Conservation (phyloP, 37 sponge, comb jelly and placozoan genomes). For the Theonella swinhoei region DNA sequence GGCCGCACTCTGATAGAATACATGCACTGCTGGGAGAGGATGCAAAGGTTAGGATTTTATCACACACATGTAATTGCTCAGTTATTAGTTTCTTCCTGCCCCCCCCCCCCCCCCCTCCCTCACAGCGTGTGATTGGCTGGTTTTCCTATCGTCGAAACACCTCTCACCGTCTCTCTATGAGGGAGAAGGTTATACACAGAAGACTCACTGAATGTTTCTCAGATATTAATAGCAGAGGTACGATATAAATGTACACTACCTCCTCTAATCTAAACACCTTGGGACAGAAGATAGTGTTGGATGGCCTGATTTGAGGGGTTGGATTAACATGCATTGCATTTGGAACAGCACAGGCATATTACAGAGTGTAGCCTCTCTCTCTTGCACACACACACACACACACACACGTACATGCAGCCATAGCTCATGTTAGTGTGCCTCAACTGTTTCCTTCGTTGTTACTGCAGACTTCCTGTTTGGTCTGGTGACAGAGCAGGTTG, state of each 20-base stretch:
- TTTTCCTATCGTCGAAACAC: conserved; percentile 76
- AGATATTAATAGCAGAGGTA: background rate
- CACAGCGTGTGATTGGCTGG: conserved; percentile 77
- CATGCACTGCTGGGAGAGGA: conserved; percentile 12
- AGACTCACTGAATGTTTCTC: conserved; percentile 11
- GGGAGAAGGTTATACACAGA: conserved; percentile 64
- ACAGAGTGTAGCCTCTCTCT: background rate
- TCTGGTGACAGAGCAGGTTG: conserved; percentile 46
- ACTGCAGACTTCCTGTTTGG: conserved; percentile 47
- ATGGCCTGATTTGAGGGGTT: too few species aligned
- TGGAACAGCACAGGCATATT: too few species aligned
- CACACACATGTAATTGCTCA: too few species aligned
- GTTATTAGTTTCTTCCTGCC: background rate
- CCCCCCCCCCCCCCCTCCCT: background rate
- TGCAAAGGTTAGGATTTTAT: conserved; percentile 15
- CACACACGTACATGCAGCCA: background rate
- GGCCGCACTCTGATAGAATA: conserved; percentile 17
- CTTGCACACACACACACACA: background rate
- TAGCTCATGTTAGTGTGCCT: too few species aligned
- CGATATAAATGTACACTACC: background rate
- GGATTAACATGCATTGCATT: background rate
- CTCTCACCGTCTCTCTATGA: conserved; percentile 51
- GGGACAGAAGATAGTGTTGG: too few species aligned
- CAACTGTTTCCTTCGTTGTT: background rate
- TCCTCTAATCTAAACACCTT: too few species aligned